Evolutionary conservation across 2,113 vertebrate species (phyloP).

Genomic region (Xiphophorus couchianus): DNA sequence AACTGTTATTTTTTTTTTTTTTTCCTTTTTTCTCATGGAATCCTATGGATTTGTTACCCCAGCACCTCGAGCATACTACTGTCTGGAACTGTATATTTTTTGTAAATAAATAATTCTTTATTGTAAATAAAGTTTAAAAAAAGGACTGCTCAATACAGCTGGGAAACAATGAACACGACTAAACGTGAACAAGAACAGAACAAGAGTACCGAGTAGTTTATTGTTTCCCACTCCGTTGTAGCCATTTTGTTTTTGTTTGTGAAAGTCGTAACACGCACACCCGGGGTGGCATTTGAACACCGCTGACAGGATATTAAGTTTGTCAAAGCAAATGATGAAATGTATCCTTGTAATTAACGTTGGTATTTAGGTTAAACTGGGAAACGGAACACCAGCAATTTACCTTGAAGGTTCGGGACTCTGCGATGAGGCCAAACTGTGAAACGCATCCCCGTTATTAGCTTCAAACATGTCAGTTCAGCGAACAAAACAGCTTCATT

Average conservation of each 20-base stretch:
- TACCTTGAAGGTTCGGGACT: slow-evolving; percentile 13
- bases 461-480: slow-evolving; percentile 11
- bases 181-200: slow-evolving; percentile 16
- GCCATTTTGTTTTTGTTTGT: slow-evolving; percentile 8
- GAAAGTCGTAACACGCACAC: slow-evolving; percentile 2
- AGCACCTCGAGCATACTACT: too few species aligned
- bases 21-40: too few species aligned
- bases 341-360: slow-evolving; percentile 37
- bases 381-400: slow-evolving; percentile 35
- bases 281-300: not conserved
- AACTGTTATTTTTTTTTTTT: too few species aligned
- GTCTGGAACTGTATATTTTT: too few species aligned
- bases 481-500: slow-evolving; percentile 1
- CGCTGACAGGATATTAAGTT: slow-evolving; percentile 4
- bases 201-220: not conserved
- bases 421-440: slow-evolving; percentile 31
- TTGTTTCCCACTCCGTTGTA: not conserved
- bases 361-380: slow-evolving; percentile 32
- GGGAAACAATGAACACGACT: not conserved
- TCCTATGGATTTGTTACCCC: too few species aligned
- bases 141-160: not conserved
- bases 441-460: slow-evolving; percentile 51
- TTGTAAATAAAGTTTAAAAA: too few species aligned
- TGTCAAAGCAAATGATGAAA: slow-evolving; percentile 51
- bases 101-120: too few species aligned